Percentiles rank a stretch among this genome's conserved stretches.
These are phyloP conservation scores for Apodemus sylvaticus DNA, from an alignment of 2,113 vertebrate genomes.

Conservation along the genomic window DNA sequence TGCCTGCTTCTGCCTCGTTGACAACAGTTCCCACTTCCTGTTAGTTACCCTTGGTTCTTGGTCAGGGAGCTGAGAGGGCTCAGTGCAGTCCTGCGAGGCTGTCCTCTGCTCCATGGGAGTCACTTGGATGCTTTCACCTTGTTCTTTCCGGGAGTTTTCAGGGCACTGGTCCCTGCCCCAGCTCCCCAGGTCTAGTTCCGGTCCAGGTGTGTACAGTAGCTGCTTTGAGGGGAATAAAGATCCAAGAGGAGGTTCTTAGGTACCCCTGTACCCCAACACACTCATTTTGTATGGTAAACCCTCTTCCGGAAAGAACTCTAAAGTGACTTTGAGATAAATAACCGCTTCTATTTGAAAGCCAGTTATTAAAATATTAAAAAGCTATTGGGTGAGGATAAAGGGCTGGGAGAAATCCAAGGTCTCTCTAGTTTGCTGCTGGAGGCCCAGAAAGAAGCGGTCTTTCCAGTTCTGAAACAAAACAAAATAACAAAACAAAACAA, in stretches of 20 bases:
- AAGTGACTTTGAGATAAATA: neutral
- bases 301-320: neutral
- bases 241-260: neutral
- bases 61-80: too few species aligned
- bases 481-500: neutral
- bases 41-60: neutral
- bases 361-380: conserved; percentile 34
- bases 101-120: neutral
- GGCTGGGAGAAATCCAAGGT: neutral
- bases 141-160: neutral
- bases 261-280: too few species aligned
- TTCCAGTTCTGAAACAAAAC: conserved; percentile 1
- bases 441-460: neutral
- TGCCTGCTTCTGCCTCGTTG: neutral
- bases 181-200: neutral
- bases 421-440: neutral
- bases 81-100: too few species aligned
- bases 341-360: neutral
- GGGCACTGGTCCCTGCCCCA: neutral
- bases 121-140: neutral
- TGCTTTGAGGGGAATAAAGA: neutral
- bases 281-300: neutral
- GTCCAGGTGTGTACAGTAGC: neutral
- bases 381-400: neutral
- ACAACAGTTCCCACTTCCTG: neutral